Evolutionary conservation across 2,797 vertebrate species (phyloP), one percentile per base, ranked within the genome.

Genomic region (Oceanodroma leucorhoa): DNA sequence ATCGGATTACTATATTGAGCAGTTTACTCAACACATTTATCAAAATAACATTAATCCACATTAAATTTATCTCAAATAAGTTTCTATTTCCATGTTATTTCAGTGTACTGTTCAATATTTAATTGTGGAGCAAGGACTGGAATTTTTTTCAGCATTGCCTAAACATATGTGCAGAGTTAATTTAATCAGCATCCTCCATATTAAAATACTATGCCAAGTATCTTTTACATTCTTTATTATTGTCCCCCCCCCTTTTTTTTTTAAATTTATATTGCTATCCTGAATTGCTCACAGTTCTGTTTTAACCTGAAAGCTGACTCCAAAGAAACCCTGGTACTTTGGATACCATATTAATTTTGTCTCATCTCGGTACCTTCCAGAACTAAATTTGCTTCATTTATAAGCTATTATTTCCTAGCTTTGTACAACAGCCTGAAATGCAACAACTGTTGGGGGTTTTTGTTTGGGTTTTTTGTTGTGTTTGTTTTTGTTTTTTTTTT

Each of bases 351-450:
- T 32, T 57, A 29, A 43, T 94, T 94, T 61, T 80, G 67, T 71
- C 36, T 83, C 30, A 84, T 72, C 61, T 85, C 2, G 5, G 62
- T 71, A 87, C 69, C 18, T 85, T 87, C 57, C 61, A 61, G 50
- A 89, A 69, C 45, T 45, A 51, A 73, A 69, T 46, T 24, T 62
- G 20, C 54, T 87, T 93, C 50, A 41, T 82, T 80, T 93, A n/a
- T 67, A 90, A 93, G 12, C n/a, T 87, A 9, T 77, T 78, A 43
- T 19, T 89, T 92, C 54, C 50, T 46, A 77, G 27, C 41, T 72
- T 79, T 95, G 91, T 80, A 80, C 53, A 78, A 71, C 64, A 85
- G 50, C 78, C 65, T 89, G 70, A 93, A 93, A 55, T 70, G 48
- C 73, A 79, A 65, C 51, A 80, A 77, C 53, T 70, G 27, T 54